Evolutionary conservation across 2,797 vertebrate genomes (phyloP), one percentile per base, ranked within the genome.

Genomic region (Acestrorhynchus altus): DNA sequence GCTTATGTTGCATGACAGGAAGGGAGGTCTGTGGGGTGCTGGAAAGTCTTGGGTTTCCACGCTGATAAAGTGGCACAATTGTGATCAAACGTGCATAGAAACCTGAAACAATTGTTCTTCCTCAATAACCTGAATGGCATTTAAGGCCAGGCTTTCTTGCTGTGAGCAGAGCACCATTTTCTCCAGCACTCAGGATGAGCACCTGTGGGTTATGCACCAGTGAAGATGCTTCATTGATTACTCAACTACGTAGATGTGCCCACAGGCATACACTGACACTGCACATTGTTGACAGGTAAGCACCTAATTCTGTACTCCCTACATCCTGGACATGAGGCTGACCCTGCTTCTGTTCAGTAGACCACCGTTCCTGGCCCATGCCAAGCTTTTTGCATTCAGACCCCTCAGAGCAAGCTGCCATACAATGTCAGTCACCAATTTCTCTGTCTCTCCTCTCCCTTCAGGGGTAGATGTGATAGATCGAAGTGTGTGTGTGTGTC

Each of bases 251-350:
- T 31, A 76, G 78, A 79, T 20, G 46, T 61, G 64, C 59, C 75
- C 59, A 76, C 59, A 74, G 73, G 73, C 75, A 28, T 81, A 70
- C 72, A 81, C 79, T 68, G 73, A 72, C 65, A 56, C 49, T 77
- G 80, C 76, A n/a, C n/a, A 39, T 63, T 82, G 84, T 84, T 82
- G 77, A 82, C 77, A 61, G 52, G 59, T 71, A 80, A 76, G 39
- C n/a, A n/a, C n/a, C n/a, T n/a, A n/a, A n/a, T n/a, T n/a, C n/a
- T n/a, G 64, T 26, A 49, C 39, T 69, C 13, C 46, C 72, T 73
- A n/a, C 22, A 2, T 56, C 63, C 42, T 47, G 13, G 24, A 64
- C 76, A 64, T 52, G 75, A 70, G 52, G 72, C 70, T 61, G 60
- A 74, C 81, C 72, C n/a, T 72, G 59, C 60, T 78, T 76, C 60